A percentile compares a stretch with the other conserved stretches of the same genome.
Conservation (phyloP, 1,140 invertebrate genomes). For the Vollenhovia emeryi region DNA sequence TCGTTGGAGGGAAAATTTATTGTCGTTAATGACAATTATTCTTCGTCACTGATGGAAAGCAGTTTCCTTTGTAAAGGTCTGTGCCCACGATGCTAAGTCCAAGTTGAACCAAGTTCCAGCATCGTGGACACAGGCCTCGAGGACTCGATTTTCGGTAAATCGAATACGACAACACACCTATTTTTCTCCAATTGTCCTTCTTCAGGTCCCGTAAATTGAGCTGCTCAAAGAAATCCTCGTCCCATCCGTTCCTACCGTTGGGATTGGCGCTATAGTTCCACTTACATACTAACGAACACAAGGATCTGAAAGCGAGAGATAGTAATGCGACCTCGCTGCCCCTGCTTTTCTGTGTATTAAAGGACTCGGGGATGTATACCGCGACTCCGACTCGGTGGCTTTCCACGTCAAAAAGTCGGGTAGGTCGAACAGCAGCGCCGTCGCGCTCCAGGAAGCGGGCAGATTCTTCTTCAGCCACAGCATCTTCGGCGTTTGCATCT, state of each 20-base stretch:
- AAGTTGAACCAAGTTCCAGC: too few species aligned
- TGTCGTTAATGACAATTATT: neutral
- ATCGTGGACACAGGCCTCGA: too few species aligned
- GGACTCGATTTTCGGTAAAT: neutral
- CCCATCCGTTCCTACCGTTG: constrained; percentile 89
- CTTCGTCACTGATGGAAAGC: neutral
- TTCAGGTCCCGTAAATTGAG: constrained; percentile 92
- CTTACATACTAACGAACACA: constrained; percentile 97
- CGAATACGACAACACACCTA: constrained; percentile 86
- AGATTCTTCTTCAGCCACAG: constrained; percentile 96
- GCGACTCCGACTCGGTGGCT: constrained; percentile 91
- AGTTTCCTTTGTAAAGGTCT: neutral
- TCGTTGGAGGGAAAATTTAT: neutral
- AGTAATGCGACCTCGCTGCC: neutral
- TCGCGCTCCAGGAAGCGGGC: constrained; percentile 88
- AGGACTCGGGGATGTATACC: constrained; percentile 82
- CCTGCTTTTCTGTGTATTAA: constrained; percentile 11
- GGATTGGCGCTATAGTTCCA: constrained; percentile 94
- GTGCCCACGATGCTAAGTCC: too few species aligned
- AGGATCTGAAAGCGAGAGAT: constrained; percentile 88
- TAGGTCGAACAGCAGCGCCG: constrained; percentile 94
- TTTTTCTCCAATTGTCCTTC: constrained; percentile 89
- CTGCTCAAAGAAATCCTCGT: constrained; percentile 89
- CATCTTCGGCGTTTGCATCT: constrained; percentile 98
- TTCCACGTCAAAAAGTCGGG: constrained; percentile 98